Evolutionary conservation across 2,113 vertebrate species (phyloP).

Genomic region (Tiliqua scincoides): DNA sequence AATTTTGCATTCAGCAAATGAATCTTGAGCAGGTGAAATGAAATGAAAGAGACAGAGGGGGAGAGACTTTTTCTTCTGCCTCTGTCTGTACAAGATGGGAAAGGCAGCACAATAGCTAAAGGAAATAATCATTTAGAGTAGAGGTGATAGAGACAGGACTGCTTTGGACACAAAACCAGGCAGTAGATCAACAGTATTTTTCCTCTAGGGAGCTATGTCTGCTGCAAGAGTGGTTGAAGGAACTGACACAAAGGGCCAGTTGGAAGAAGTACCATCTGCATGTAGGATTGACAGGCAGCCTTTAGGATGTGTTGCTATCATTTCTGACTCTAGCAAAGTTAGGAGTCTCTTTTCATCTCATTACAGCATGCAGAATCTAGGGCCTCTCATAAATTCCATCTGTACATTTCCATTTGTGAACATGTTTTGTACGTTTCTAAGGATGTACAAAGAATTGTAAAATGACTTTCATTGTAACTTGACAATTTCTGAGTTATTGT

Average conservation of each 20-base stretch:
- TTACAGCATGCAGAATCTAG: conserved; percentile 33
- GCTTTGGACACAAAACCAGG: conserved; percentile 61
- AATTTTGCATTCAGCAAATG: conserved; percentile 54
- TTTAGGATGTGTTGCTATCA: conserved; percentile 63
- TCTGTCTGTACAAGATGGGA: conserved; percentile 35
- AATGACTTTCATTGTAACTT: background rate
- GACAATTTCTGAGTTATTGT: background rate
- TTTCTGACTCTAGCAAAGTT: conserved; percentile 51
- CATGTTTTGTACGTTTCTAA: conserved; percentile 45
- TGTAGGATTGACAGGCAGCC: conserved; percentile 71
- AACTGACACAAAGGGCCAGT: conserved; percentile 68
- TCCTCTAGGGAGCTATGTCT: conserved; percentile 62
- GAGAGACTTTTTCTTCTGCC: background rate
- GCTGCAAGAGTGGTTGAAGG: conserved; percentile 70
- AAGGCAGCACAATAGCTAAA: conserved; percentile 56
- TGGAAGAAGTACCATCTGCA: conserved; percentile 70
- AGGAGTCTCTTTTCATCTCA: conserved; percentile 56
- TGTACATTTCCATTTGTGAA: conserved; percentile 49
- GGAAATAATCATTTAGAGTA: conserved; percentile 51
- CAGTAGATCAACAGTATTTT: conserved; percentile 68
- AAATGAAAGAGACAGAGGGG: conserved; percentile 32
- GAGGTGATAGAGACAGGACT: conserved; percentile 45
- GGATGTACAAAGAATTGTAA: conserved; percentile 21
- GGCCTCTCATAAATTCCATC: conserved; percentile 57
- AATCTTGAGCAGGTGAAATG: conserved; percentile 37